Evolutionary conservation across 2,113 vertebrate genomes (phyloP), one percentile per base, ranked within the genome.

Genomic region (Meriones unguiculatus): DNA sequence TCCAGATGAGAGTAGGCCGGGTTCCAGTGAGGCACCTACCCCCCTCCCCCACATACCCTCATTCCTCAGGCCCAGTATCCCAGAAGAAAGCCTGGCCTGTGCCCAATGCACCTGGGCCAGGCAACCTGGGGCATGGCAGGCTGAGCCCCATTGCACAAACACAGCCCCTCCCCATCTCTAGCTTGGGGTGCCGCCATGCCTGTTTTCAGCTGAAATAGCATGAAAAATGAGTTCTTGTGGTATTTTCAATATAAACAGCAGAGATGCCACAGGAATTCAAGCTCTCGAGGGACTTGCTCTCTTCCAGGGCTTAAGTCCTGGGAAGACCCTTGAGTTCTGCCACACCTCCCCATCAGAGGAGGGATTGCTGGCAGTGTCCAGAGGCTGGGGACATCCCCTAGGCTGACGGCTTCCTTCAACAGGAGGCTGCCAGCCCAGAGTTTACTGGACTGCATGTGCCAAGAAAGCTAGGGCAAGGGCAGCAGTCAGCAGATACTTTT

Each of bases 161-260:
- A 84, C 1, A 0, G 54, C 76, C 96, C 86, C 69, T 94, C 89
- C 78, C 80, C 5, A 7, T 54, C 72, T 54, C 75, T 62, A 77
- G 82, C 14, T 57, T 80, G 85, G 70, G 72, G 41, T 84, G 64
- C 91, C 87, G 93, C 97, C 38, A 0, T 76, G 46, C 93, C 52
- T 96, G 90, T 97, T 97, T 97, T 94, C 96, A 97, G 41, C 94
- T 95, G 95, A 92, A 98, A 96, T 97, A 86, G 46, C 95, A 89
- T 96, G 97, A 96, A 96, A 81, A 97, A 94, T 87, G 94, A 98
- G 95, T 96, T 96, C 82, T 93, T 96, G 93, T 92, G 94, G 93
- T 94, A 80, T 98, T 98, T 98, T 94, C 89, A 97, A 73, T 97
- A 89, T 95, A 98, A 98, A 98, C 90, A 96, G 67, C 62, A 90